A percentile compares a stretch with the other conserved stretches of the same genome.
Evolutionary conservation across 2,113 vertebrate genomes (phyloP).

Genomic region (Psittacus erithacus): DNA sequence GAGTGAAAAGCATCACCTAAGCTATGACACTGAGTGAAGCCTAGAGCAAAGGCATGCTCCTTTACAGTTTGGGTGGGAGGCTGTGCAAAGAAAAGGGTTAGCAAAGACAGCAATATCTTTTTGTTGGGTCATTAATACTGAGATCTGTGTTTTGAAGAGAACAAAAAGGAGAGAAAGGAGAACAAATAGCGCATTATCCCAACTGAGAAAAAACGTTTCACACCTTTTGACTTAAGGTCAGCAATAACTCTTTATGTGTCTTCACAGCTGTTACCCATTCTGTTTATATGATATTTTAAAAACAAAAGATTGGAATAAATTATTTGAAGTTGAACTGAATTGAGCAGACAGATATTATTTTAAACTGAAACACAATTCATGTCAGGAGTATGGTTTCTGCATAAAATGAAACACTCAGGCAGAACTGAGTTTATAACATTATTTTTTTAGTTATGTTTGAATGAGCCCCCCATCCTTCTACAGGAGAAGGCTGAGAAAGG

Average conservation of each 20-base stretch:
- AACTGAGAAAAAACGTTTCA: background rate
- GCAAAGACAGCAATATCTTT: accelerated
- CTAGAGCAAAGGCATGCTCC: background rate
- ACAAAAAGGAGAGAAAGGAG: background rate
- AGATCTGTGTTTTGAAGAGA: background rate
- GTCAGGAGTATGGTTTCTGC: background rate
- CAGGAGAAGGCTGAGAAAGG: background rate
- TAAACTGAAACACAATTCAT: background rate
- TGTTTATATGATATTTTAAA: background rate
- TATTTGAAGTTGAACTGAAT: background rate
- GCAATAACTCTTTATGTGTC: background rate
- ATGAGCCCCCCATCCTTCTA: background rate
- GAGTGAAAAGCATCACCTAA: background rate
- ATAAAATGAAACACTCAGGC: background rate
- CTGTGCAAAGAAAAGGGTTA: background rate
- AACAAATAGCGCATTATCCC: background rate
- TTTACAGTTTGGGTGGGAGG: background rate
- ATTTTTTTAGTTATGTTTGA: background rate
- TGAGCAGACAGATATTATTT: background rate
- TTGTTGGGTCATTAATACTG: background rate
- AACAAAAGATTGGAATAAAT: background rate
- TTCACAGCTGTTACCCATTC: background rate
- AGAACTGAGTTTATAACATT: background rate
- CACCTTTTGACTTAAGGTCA: background rate
- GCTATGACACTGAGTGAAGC: background rate